Base-by-base conservation (phyloP, 2,113 vertebrate genomes). In the Rhinichthys klamathensis region DNA sequence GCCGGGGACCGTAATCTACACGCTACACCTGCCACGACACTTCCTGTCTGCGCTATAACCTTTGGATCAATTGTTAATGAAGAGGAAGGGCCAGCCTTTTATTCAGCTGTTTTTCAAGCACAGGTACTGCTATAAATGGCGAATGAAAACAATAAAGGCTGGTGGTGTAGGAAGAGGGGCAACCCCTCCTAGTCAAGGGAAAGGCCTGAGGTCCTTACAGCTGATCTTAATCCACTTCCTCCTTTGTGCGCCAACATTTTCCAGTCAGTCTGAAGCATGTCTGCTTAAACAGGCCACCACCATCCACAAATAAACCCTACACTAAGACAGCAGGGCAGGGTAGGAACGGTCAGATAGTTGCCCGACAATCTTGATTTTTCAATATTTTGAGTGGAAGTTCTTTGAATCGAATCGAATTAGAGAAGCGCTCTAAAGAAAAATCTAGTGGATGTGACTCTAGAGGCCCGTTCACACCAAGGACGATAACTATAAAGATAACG, bases 211-310 rank as follows among this genome's bases (percentile, higher is more conserved):
- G 32, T 12, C 4, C 30, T 32, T 30, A 44, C 27, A 16, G 38
- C 75, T 56, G 41, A 32, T 58, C 65, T 58, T 73, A 56, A 79
- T 78, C 80, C 56, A 83, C 80, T 88, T 86, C 87, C 67, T 86
- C 15, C 58, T 79, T 63, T 41, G 75, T 65, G 67, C 67, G 54
- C 44, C 80, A 83, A 49, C 3, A 30, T 76, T 32, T 51, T 30
- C n/a, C 15, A 76, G 74, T 54, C 73, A 76, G 46, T 27, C 27
- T 21, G 44, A 76, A 54, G 54, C 46, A 76, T 8, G 44, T 3
- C 15, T 10, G 6, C 15, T 21, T 30, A 16, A 76, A 51, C 25
- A 49, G 46, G 15, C 32, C 65, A 5, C 32, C 32, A 23, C 65
- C 9, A 38, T 38, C 30, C 67, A 70, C 32, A 70, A 70, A 69